phyloP scores from a whole-genome alignment of 2,113 vertebrate genomes.

The Sula dactylatra region DNA sequence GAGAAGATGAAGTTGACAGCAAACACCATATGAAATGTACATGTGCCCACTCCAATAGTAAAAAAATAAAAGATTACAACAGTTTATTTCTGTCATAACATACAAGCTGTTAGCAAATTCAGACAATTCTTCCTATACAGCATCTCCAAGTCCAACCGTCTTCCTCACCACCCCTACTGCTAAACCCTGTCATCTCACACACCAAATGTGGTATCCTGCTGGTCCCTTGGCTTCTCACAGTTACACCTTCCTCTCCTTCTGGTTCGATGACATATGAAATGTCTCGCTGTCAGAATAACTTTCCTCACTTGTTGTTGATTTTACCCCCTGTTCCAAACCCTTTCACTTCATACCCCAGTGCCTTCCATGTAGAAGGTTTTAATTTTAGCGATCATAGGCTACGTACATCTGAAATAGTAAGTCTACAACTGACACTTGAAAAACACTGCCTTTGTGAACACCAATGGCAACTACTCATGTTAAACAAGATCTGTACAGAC shows the following conservation, averaged over 20 bases:
- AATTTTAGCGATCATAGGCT: neutral
- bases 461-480: neutral
- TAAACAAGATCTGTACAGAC: neutral
- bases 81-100: constrained; percentile 63
- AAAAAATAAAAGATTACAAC: neutral
- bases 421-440: neutral
- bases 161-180: constrained; percentile 31
- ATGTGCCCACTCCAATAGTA: constrained; percentile 34
- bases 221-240: constrained; percentile 59
- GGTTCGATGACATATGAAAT: constrained; percentile 46
- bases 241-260: constrained; percentile 51
- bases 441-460: neutral
- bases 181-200: constrained; percentile 57
- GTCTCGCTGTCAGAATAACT: constrained; percentile 52
- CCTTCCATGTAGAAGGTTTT: neutral
- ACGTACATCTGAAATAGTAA: neutral
- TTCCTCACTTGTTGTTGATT: constrained; percentile 30
- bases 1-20: constrained; percentile 49
- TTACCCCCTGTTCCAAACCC: neutral
- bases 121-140: constrained; percentile 29
- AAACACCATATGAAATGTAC: constrained; percentile 62
- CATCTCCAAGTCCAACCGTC: constrained; percentile 1
- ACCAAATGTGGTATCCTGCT: constrained; percentile 63
- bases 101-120: constrained; percentile 60
- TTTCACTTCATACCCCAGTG: neutral